Percentiles rank a stretch among this genome's conserved stretches.
Evolutionary conservation across 2,888 invertebrate species (phyloP).

Genomic region (Polymixis flavicincta): DNA sequence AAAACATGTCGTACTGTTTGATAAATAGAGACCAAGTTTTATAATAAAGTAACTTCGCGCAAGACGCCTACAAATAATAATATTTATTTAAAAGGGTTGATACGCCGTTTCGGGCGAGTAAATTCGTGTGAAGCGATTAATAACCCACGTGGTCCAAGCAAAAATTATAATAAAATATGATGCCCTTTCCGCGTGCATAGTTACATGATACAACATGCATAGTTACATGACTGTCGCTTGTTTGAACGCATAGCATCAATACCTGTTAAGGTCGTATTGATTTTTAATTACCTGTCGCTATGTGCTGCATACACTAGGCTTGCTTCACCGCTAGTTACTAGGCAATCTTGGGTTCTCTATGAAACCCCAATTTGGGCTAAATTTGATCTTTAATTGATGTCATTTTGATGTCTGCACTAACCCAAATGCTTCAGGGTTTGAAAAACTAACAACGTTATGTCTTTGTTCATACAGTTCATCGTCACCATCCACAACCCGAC

Average conservation of each 20-base stretch:
- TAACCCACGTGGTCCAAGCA: not conserved
- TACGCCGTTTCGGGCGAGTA: too few relatives aligned
- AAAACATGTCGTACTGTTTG: too few relatives aligned
- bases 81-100: too few relatives aligned
- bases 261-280: constrained; percentile 45
- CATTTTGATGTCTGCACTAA: not conserved
- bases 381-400: not conserved
- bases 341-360: not conserved
- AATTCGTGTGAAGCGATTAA: too few relatives aligned
- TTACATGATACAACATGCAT: not conserved
- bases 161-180: not conserved
- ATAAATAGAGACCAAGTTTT: too few relatives aligned
- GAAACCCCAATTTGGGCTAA: constrained; percentile 12
- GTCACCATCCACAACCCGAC: too few relatives aligned
- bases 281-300: constrained; percentile 53
- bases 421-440: not conserved
- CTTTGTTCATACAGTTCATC: not conserved
- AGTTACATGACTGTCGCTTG: not conserved
- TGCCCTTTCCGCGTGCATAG: too few relatives aligned
- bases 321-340: constrained; percentile 1
- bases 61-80: too few relatives aligned
- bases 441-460: not conserved
- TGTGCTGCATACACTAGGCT: not conserved
- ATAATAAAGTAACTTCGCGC: too few relatives aligned
- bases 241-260: constrained; percentile 8